phyloP scores from a whole-genome alignment of 2,797 vertebrate species.

The Pteronotus mesoamericanus region DNA sequence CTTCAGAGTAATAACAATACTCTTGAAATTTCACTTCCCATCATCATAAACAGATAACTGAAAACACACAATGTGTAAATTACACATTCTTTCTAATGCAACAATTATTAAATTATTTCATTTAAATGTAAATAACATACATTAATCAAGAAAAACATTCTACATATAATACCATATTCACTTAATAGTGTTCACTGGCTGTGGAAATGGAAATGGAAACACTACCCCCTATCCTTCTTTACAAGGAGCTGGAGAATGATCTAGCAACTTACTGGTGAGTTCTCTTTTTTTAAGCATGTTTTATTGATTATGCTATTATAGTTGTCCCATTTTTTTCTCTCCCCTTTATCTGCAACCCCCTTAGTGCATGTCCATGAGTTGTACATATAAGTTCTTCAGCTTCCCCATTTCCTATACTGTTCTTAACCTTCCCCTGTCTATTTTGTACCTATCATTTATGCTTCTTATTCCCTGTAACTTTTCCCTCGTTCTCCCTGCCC shows the following conservation, averaged over 20 bases:
- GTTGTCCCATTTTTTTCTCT: no score
- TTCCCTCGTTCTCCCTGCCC: no score
- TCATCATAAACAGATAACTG: not conserved
- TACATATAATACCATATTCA: not conserved
- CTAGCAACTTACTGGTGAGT: not conserved
- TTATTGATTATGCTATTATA: no score
- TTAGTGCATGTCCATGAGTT: no score
- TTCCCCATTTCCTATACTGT: no score
- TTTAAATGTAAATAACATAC: not conserved
- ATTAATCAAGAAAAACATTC: not conserved
- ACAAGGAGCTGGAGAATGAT: not conserved
- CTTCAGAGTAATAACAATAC: not conserved
- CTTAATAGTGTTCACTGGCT: not conserved
- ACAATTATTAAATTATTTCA: not conserved
- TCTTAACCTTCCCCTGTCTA: no score
- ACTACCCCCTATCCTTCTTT: not conserved
- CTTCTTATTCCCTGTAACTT: no score
- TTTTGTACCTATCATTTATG: no score
- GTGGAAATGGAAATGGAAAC: not conserved
- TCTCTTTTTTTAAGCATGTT: no score
- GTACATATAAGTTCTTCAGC: no score
- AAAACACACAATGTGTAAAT: not conserved
- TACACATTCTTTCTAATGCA: not conserved
- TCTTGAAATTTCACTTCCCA: slow-evolving; percentile 15
- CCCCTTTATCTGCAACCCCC: no score